A percentile compares a stretch with the other conserved stretches of the same genome.
Conservation (phyloP, 1,140 invertebrate genomes). For the Ips nitidus region DNA sequence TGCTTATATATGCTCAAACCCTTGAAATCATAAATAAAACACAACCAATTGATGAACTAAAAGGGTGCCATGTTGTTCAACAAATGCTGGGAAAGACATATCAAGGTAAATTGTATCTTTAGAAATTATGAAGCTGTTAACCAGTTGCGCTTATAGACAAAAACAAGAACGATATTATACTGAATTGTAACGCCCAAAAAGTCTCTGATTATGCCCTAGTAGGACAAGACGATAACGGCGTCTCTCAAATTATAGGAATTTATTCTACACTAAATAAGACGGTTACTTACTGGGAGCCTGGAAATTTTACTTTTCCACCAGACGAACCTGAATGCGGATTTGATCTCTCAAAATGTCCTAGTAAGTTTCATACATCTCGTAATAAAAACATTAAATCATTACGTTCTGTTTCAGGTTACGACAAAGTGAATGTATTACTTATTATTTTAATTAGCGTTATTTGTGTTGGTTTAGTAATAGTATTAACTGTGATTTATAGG, state of each 20-base stretch:
- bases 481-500: slow-evolving; percentile 40
- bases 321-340: slow-evolving; percentile 91
- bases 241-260: slow-evolving; percentile 44
- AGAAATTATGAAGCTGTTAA: background rate
- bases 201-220: slow-evolving; percentile 43
- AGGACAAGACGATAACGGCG: slow-evolving; percentile 38
- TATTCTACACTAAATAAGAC: slow-evolving; percentile 40
- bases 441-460: slow-evolving; percentile 39
- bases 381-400: slow-evolving; percentile 40
- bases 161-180: slow-evolving; percentile 29
- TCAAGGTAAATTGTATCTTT: slow-evolving; percentile 59
- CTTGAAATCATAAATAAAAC: slow-evolving; percentile 64
- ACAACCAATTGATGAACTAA: slow-evolving; percentile 57
- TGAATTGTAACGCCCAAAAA: slow-evolving; percentile 49
- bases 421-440: slow-evolving; percentile 38
- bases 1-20: slow-evolving; percentile 88
- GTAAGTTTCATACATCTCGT: slow-evolving; percentile 54
- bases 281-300: slow-evolving; percentile 40
- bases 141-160: background rate
- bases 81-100: slow-evolving; percentile 92
- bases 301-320: slow-evolving; percentile 71
- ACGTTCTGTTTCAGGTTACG: slow-evolving; percentile 35
- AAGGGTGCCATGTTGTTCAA: slow-evolving; percentile 68
- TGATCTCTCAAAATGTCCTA: slow-evolving; percentile 84
- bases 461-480: slow-evolving; percentile 35